Evolutionary conservation across 2,888 invertebrate genomes (phyloP).

Genomic region (Xanthia icteritia): DNA sequence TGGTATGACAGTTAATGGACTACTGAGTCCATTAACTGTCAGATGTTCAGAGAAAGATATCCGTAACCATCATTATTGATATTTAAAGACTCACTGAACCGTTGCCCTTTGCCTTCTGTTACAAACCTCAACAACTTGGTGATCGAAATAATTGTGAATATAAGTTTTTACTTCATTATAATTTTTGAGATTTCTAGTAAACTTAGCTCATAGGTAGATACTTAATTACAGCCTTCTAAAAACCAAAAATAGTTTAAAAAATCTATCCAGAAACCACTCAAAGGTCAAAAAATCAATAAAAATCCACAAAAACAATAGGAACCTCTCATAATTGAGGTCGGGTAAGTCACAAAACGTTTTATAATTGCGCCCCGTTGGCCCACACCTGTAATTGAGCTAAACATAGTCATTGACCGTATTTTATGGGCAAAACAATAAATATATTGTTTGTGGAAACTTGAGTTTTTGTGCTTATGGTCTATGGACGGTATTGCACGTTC

Average conservation of each 20-base stretch:
- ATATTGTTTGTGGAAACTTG: constrained; percentile 56
- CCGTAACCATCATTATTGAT: background rate
- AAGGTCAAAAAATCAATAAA: constrained; percentile 63
- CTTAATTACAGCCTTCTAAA: constrained; percentile 24
- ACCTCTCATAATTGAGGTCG: constrained; percentile 49
- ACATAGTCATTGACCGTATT: constrained; percentile 76
- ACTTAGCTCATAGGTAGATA: background rate
- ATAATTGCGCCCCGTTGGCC: constrained; percentile 72
- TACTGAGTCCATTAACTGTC: background rate
- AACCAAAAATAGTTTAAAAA: constrained; percentile 19
- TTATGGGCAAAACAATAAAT: constrained; percentile 67
- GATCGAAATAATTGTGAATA: background rate
- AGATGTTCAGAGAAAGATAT: background rate
- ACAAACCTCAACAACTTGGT: background rate
- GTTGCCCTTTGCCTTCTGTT: background rate
- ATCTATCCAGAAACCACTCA: constrained; percentile 27
- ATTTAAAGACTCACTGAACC: background rate
- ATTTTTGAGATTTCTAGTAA: background rate
- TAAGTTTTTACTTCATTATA: background rate
- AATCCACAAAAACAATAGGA: constrained; percentile 60
- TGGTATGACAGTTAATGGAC: too few species aligned
- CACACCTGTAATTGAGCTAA: constrained; percentile 74
- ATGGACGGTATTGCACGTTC: constrained; percentile 17
- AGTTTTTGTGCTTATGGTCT: constrained; percentile 38
- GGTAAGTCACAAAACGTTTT: constrained; percentile 80